Evolutionary conservation across 2,888 invertebrate species (phyloP).

Genomic region (Therioaphis trifolii): DNA sequence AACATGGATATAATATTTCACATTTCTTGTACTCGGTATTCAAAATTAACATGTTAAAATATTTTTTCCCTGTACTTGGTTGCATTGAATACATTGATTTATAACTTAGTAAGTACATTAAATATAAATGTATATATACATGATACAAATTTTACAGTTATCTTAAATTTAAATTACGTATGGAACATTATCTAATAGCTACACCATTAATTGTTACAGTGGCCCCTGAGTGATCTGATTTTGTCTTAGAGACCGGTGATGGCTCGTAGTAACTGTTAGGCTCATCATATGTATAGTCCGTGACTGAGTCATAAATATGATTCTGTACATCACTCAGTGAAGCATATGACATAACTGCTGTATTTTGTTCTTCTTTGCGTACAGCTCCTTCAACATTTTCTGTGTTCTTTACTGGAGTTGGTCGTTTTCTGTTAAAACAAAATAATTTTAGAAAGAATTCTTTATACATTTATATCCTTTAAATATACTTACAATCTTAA

Average conservation of each 20-base stretch:
- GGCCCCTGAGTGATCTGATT: constrained; percentile 71
- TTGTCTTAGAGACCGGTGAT: constrained; percentile 72
- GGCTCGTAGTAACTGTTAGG: constrained; percentile 78
- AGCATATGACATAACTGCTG: constrained; percentile 90
- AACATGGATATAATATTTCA: background rate
- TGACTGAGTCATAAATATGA: constrained; percentile 79
- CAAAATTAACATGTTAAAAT: background rate
- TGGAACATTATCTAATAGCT: constrained; percentile 77
- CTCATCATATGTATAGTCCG: constrained; percentile 70
- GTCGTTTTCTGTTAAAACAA: constrained; percentile 76
- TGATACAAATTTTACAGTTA: constrained; percentile 30
- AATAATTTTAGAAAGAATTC: background rate
- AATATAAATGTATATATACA: constrained; percentile 46
- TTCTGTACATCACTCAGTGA: constrained; percentile 78
- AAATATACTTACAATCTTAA: constrained; percentile 79
- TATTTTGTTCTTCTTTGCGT: constrained; percentile 85
- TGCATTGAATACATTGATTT: background rate
- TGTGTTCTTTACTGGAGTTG: constrained; percentile 87
- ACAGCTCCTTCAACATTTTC: constrained; percentile 89
- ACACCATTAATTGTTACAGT: constrained; percentile 88
- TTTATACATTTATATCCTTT: constrained; percentile 27
- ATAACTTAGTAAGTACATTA: constrained; percentile 54
- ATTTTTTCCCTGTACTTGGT: constrained; percentile 5
- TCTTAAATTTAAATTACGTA: constrained; percentile 32
- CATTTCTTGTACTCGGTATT: background rate